Percentiles rank a stretch among this genome's conserved stretches.
These are phyloP conservation scores for Pempheris klunzingeri DNA, from an alignment of 2,797 vertebrate species.

Conservation along the genomic window DNA sequence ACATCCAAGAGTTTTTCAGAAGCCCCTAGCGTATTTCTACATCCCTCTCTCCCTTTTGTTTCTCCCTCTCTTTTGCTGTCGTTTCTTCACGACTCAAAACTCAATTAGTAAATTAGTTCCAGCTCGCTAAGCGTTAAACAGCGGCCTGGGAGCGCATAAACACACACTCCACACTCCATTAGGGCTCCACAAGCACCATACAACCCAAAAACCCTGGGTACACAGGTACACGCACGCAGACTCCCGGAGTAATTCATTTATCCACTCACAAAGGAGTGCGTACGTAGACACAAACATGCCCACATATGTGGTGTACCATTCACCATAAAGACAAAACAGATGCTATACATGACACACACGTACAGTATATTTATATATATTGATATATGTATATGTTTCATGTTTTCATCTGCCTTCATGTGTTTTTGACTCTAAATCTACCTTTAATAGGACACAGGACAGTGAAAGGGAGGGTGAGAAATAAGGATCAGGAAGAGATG, in stretches of 20 bases:
- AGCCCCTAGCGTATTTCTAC: slow-evolving; percentile 46
- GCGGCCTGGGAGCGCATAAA: slow-evolving; percentile 84
- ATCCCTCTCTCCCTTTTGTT: slow-evolving; percentile 40
- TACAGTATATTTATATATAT: no score
- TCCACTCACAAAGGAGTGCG: slow-evolving; percentile 53
- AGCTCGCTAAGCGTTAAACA: slow-evolving; percentile 87
- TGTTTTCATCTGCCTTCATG: background rate
- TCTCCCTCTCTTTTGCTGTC: slow-evolving; percentile 51
- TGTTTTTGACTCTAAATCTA: background rate
- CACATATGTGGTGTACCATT: slow-evolving; percentile 16
- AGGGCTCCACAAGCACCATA: slow-evolving; percentile 73
- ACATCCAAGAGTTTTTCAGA: slow-evolving; percentile 35
- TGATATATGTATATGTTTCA: background rate
- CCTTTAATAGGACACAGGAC: background rate
- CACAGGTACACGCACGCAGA: slow-evolving; percentile 63
- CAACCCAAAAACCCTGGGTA: slow-evolving; percentile 66
- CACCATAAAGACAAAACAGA: slow-evolving; percentile 11
- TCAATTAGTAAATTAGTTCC: slow-evolving; percentile 90
- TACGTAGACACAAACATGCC: slow-evolving; percentile 31
- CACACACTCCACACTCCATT: slow-evolving; percentile 84
- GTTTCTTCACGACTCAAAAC: slow-evolving; percentile 81
- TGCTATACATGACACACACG: slow-evolving; percentile 15
- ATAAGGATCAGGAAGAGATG: slow-evolving; percentile 6
- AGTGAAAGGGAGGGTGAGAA: background rate
- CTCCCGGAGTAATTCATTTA: slow-evolving; percentile 66